Evolutionary conservation across 2,888 invertebrate species (phyloP), one percentile per base, ranked within the genome.

Genomic region (Operophtera brumata): DNA sequence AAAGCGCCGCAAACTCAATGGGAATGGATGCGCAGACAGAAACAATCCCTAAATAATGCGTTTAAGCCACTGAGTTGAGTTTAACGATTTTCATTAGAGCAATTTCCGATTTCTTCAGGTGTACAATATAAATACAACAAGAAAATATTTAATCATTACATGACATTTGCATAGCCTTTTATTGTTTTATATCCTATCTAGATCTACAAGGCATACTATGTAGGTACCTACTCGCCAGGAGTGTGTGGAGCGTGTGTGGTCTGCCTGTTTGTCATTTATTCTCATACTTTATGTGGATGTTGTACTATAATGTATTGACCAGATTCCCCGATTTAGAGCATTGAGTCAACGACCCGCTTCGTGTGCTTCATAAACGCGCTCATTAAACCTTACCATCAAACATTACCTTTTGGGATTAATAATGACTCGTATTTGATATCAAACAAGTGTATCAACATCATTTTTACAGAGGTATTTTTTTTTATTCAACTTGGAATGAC

Each of bases 351-450:
- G 82, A 73, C 82, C 84, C 68, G 66, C 80, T 77, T 78, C 77
- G 75, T 67, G 76, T 70, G 73, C 78, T 82, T 80, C 75, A 77
- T 76, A 80, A 82, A 79, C 59, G 67, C 63, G 67, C 73, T 80
- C 80, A 80, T 84, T 81, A 82, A 62, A 71, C 71, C n/a, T n/a
- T n/a, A n/a, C n/a, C n/a, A n/a, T n/a, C n/a, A n/a, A n/a, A n/a
- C n/a, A n/a, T n/a, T 62, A 75, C 74, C 77, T 76, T 77, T 74
- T 64, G 73, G 72, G 57, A 54, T 69, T 77, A 28, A 28, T 30
- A 39, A 30, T 28, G 77, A 78, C 66, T 78, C 77, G 75, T 20
- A 20, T 20, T 30, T 30, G 30, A 30, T 30, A 30, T 28, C 9
- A 30, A 30, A 30, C 30, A 30, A 5, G 30, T 30, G 30, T 30